phyloP scores from a whole-genome alignment of 2,888 invertebrate genomes.

The Elmis aenea region DNA sequence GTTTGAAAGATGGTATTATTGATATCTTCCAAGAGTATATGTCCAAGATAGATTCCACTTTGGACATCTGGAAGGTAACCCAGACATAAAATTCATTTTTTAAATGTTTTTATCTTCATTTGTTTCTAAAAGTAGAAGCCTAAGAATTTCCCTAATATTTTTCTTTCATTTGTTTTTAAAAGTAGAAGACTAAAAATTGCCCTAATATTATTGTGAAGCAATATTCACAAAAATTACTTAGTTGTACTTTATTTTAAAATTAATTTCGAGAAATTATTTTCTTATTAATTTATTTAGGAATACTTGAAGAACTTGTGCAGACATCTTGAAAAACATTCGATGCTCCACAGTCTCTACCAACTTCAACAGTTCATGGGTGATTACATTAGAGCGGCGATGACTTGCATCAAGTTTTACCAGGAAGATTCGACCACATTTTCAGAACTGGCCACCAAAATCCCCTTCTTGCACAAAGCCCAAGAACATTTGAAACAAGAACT shows the following conservation, averaged over 20 bases:
- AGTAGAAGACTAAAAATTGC: not conserved
- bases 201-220: too few species aligned
- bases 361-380: constrained; percentile 69
- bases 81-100: too few species aligned
- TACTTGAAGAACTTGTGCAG: constrained; percentile 67
- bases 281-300: constrained; percentile 47
- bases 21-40: constrained; percentile 59
- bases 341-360: constrained; percentile 68
- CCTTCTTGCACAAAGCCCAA: constrained; percentile 55
- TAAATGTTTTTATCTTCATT: too few species aligned
- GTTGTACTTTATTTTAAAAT: not conserved
- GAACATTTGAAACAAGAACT: constrained; percentile 61
- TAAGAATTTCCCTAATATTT: too few species aligned
- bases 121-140: not conserved
- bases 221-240: too few species aligned
- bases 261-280: not conserved
- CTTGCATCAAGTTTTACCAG: constrained; percentile 72
- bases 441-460: constrained; percentile 51
- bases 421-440: constrained; percentile 54
- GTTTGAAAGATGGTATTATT: constrained; percentile 60
- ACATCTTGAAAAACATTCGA: constrained; percentile 62
- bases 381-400: constrained; percentile 72
- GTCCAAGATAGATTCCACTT: constrained; percentile 59
- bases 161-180: not conserved
- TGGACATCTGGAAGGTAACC: constrained; percentile 64